Evolutionary conservation across 2,113 vertebrate species (phyloP).

Genomic region (Jacana jacana): DNA sequence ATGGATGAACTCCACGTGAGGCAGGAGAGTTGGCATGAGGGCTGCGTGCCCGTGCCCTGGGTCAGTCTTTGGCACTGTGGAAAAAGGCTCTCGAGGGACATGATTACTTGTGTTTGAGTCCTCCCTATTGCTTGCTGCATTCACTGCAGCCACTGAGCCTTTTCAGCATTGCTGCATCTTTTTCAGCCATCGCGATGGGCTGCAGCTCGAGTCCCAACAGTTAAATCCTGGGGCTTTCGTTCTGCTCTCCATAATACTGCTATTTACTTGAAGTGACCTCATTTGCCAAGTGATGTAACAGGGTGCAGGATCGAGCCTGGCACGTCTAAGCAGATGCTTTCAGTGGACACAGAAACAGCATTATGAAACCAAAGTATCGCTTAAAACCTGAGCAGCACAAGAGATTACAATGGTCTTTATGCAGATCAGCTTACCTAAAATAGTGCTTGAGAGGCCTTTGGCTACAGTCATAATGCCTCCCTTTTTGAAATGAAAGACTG

Average conservation of each 20-base stretch:
- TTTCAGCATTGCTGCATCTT: neutral
- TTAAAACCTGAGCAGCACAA: slow-evolving; percentile 36
- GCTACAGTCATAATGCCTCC: neutral
- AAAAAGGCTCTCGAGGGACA: neutral
- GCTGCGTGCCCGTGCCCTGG: neutral
- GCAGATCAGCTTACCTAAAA: slow-evolving; percentile 54
- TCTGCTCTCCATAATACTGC: slow-evolving; percentile 26
- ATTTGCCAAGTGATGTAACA: slow-evolving; percentile 48
- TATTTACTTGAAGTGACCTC: slow-evolving; percentile 53
- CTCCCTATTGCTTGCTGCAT: neutral
- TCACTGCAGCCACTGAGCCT: neutral
- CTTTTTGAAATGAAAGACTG: neutral
- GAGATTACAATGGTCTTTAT: slow-evolving; percentile 42
- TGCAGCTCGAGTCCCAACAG: neutral
- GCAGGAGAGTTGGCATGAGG: neutral
- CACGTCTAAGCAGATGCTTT: slow-evolving; percentile 24
- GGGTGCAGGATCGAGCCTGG: slow-evolving; percentile 20
- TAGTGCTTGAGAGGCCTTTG: neutral
- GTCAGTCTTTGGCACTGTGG: neutral
- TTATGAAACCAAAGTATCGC: neutral
- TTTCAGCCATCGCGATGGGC: neutral
- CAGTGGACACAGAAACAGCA: slow-evolving; percentile 34
- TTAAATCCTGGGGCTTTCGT: slow-evolving; percentile 3
- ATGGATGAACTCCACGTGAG: neutral
- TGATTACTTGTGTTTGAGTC: neutral